Evolutionary conservation across 35 echinoderm and acorn worm species (phyloP).

Genomic region (Ptychodera flava): DNA sequence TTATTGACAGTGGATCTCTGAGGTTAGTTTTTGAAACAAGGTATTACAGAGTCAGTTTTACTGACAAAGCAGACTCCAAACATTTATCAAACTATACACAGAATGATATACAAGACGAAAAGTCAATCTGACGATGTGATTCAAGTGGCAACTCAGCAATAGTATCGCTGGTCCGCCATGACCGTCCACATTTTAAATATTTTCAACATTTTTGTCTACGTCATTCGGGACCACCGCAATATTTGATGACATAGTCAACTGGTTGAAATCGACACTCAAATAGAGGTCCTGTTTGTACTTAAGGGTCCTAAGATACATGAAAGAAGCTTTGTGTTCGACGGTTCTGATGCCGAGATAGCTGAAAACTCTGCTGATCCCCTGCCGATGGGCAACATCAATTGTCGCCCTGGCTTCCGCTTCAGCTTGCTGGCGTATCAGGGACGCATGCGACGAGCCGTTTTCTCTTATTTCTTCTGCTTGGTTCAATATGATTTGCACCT

Average conservation of each 20-base stretch:
- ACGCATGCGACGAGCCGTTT: slow-evolving; percentile 50
- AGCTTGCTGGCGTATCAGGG: slow-evolving; percentile 44
- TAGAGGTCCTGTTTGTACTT: slow-evolving; percentile 39
- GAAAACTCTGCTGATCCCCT: slow-evolving; percentile 39
- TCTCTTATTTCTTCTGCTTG: slow-evolving; percentile 48
- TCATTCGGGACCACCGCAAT: background rate
- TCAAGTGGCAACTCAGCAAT: no score
- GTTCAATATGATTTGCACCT: slow-evolving; percentile 59
- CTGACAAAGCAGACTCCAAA: no score
- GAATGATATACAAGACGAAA: no score
- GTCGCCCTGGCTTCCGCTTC: slow-evolving; percentile 35
- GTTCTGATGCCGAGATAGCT: slow-evolving; percentile 38
- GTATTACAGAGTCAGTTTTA: no score
- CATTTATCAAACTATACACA: no score
- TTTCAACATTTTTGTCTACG: background rate
- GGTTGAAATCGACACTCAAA: slow-evolving; percentile 59
- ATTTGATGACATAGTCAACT: background rate
- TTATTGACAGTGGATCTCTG: no score
- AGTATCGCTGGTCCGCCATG: no score
- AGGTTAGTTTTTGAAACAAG: no score
- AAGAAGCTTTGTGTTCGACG: slow-evolving; percentile 67
- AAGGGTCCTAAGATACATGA: slow-evolving; percentile 62
- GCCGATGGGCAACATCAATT: slow-evolving; percentile 38
- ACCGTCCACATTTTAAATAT: no score
- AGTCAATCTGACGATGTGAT: no score